These are phyloP conservation scores for Xanthia icteritia DNA, from an alignment of 2,888 invertebrate genomes.

Conservation along the genomic window DNA sequence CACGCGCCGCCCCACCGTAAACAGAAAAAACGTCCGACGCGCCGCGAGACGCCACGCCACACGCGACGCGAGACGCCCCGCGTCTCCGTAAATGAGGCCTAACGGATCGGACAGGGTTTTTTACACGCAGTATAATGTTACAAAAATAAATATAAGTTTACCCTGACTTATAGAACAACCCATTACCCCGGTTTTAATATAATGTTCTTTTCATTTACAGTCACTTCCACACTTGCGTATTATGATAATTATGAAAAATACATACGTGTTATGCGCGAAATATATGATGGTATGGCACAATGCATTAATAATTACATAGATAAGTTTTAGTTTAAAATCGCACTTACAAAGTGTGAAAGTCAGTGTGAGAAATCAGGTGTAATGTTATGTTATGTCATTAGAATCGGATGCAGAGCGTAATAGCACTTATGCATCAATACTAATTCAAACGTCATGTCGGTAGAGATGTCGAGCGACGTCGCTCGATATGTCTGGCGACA, in stretches of 20 bases:
- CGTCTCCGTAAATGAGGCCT: too few relatives aligned
- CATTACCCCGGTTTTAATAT: neutral
- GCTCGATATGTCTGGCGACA: neutral
- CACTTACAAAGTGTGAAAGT: too few relatives aligned
- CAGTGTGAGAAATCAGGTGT: neutral
- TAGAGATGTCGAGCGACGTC: neutral
- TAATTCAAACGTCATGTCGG: too few relatives aligned
- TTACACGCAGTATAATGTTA: too few relatives aligned
- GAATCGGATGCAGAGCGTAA: too few relatives aligned
- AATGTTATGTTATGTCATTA: neutral
- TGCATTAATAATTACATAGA: neutral
- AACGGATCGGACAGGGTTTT: too few relatives aligned
- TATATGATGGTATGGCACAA: constrained; percentile 7
- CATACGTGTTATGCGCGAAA: neutral
- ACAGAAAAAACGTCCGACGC: too few relatives aligned
- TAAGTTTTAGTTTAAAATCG: neutral
- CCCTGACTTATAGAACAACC: neutral
- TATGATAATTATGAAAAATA: constrained; percentile 17
- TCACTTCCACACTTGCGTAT: constrained; percentile 1
- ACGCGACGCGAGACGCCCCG: too few relatives aligned
- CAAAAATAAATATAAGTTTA: neutral
- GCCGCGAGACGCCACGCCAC: too few relatives aligned
- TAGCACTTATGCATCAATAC: neutral
- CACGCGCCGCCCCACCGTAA: too few relatives aligned
- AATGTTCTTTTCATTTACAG: constrained; percentile 9